Base-by-base conservation (phyloP, 2,113 vertebrate genomes). In the Dasyprocta punctata region DNA sequence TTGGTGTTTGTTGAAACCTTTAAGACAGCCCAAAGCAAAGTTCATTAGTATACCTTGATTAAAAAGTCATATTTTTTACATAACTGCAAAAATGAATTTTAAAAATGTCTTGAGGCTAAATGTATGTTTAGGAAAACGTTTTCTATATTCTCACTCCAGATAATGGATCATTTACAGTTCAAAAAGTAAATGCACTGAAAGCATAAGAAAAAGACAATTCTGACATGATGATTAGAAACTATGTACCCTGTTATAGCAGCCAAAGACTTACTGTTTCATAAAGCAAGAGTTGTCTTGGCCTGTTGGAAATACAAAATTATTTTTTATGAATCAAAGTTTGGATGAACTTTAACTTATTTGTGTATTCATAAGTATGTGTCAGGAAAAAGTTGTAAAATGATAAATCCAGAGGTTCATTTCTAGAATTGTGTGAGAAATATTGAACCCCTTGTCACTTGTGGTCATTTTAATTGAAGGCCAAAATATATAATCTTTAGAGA, bases 281-380 rank as follows among this genome's bases (percentile, higher is more conserved):
- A 5, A 49, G 19, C 19, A 93, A 77, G 81, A 11, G 0, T 78
- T 60, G 61, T 92, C 28, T 84, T 58, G 17, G 7, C 41, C 92
- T 92, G n/a, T 47, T 86, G 78, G 28, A 4, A 82, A 0, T 19
- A 47, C 28, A 87, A 78, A 91, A 75, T 91, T 81, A 1, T 65
- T 82, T 78, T 77, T 73, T 65, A 9, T 88, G 67, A 77, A 90
- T 69, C 93, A 94, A 85, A 88, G 58, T 17, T 63, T 89, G 65
- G 7, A 75, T 81, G 9, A 69, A 94, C 91, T 89, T 92, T 89
- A 93, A 90, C 60, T 81, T 17, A 77, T 22, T 86, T 4, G 0
- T 80, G 38, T 67, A 92, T 96, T 96, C 81, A 85, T 95, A 78
- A 87, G 58, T 33, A 71, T 82, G 11, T 93, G 1, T 19, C 33